Evolutionary conservation across 2,797 vertebrate species (phyloP), one percentile per base, ranked within the genome.

Genomic region (Scolopax rusticola): DNA sequence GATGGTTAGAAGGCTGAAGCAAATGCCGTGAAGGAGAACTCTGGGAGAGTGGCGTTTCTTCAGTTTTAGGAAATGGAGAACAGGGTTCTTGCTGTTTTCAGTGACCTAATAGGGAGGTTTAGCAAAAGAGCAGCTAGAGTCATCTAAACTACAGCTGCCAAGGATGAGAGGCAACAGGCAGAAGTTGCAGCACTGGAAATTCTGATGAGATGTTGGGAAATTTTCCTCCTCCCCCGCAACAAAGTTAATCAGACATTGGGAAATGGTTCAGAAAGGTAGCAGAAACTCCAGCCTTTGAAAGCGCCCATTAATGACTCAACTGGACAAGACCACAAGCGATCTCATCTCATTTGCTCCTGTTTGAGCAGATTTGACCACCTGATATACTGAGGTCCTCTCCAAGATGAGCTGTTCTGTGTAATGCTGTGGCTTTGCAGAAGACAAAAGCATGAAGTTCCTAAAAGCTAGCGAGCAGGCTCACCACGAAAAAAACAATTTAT

Each of bases 101-200:
- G 38, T 59, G 59, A 57, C 71, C n/a, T 73, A 30, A 33, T 40
- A 36, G 63, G 20, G 32, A 82, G 13, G 11, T 50, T 41, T 65
- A 54, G 60, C 24, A 70, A 41, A 53, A 33, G 56, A 85, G 75
- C 30, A 80, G 51, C 8, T 41, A 71, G 63, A 59, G 32, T 67
- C 33, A 41, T 69, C 54, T 89, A n/a, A 48, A 1, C 19, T 71
- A 20, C 69, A 73, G 47, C 59, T 81, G 41, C 47, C 60, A 47
- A 38, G 71, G 38, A 41, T 45, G 67, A 90, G 71, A 80, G 32
- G 19, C 45, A 38, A 23, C 45, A 70, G 50, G 17, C 15, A 53
- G 25, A 91, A 89, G 38, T 79, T 94, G 60, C 54, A 70, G 56
- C 54, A 47, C 38, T 82, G 85, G 83, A 91, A 94, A 93, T 93